Percentiles rank a stretch among this genome's conserved stretches.
phyloP scores from a whole-genome alignment of 1,140 invertebrate genomes.

The Heliothis virescens region DNA sequence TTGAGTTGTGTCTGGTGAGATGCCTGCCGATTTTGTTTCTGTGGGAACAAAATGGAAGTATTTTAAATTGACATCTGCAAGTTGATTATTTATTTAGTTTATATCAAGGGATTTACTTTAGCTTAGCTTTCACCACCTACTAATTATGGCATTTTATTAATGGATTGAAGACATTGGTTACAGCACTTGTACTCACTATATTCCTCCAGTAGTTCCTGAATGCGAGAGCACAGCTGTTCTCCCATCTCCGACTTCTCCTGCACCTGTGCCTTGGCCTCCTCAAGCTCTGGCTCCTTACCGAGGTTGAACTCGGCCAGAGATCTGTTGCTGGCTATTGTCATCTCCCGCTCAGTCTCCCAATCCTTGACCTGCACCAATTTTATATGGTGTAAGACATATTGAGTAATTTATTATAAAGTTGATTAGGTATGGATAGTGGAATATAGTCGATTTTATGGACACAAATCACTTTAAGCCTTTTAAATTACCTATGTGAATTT shows the following conservation, averaged over 20 bases:
- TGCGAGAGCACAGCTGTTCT: conserved; percentile 88
- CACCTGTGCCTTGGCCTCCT: conserved; percentile 90
- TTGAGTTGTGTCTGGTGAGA: conserved; percentile 92
- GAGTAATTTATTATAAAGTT: too few species aligned
- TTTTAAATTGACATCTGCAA: background rate
- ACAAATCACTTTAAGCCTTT: too few species aligned
- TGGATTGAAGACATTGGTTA: background rate
- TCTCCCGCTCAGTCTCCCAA: conserved; percentile 93
- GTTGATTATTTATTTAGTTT: too few species aligned
- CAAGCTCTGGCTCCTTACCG: conserved; percentile 92
- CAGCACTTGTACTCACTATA: conserved; percentile 86
- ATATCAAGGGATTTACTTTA: too few species aligned
- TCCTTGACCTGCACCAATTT: conserved; percentile 89
- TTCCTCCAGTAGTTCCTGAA: conserved; percentile 90
- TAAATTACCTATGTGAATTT: background rate
- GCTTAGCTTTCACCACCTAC: too few species aligned
- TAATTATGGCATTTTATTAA: background rate
- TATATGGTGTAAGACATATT: background rate
- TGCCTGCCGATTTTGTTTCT: conserved; percentile 90
- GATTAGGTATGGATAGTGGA: too few species aligned
- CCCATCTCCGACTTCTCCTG: conserved; percentile 90
- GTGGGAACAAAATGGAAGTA: conserved; percentile 57
- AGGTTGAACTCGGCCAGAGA: conserved; percentile 95
- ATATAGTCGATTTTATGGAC: too few species aligned
- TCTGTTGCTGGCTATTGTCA: conserved; percentile 94